A percentile compares a stretch with the other conserved stretches of the same genome.
Evolutionary conservation across 2,888 invertebrate species (phyloP).

Genomic region (Tigriopus californicus): DNA sequence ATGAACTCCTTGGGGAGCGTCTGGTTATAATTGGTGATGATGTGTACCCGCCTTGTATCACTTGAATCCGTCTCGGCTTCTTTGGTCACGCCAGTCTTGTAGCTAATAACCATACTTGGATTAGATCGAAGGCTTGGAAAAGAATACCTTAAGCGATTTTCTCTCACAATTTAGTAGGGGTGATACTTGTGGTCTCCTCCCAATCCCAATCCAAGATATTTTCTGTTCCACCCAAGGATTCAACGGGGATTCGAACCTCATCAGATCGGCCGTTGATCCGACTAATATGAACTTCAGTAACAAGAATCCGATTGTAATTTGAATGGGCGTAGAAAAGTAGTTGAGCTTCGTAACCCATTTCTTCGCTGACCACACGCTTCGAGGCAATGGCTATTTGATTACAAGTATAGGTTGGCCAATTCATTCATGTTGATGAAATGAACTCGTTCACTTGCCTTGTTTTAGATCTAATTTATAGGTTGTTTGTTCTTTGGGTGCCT

Average conservation of each 20-base stretch:
- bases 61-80: no score
- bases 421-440: no score
- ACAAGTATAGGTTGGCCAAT: no score
- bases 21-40: no score
- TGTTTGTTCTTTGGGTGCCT: conserved; percentile 15
- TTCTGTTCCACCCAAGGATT: neutral
- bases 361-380: no score
- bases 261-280: neutral
- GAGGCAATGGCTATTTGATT: no score
- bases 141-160: neutral
- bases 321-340: neutral
- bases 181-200: neutral
- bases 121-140: neutral
- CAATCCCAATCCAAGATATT: neutral
- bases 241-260: neutral
- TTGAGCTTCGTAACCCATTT: no score
- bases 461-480: neutral
- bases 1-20: no score
- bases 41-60: no score
- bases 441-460: neutral
- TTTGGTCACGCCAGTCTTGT: no score
- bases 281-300: neutral
- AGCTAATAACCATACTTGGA: no score
- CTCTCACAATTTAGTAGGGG: neutral
- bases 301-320: neutral